Conservation (phyloP, 2,113 vertebrate species). For the Smithornis capensis region DNA sequence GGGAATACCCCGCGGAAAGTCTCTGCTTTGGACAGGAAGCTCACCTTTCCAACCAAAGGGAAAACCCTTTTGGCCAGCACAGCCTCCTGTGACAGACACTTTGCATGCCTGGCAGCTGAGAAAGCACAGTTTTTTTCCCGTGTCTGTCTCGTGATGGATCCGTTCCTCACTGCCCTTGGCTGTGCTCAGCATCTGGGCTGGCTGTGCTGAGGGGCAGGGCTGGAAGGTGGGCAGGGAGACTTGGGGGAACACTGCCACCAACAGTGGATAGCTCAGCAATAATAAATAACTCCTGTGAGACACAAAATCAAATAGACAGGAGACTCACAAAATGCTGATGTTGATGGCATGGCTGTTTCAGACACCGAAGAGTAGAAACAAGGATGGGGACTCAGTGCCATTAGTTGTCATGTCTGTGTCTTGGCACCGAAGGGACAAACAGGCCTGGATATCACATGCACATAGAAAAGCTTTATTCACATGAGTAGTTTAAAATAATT, state of each 20-base stretch:
- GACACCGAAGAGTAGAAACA: neutral
- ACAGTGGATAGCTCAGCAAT: neutral
- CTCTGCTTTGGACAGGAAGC: fast-evolving
- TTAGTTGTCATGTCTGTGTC: fast-evolving
- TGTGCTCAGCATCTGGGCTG: neutral
- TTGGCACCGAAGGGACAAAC: neutral
- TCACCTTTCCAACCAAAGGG: neutral
- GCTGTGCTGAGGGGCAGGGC: neutral
- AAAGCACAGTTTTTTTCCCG: fast-evolving
- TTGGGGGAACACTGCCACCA: neutral
- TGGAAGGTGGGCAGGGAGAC: neutral
- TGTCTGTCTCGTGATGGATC: neutral
- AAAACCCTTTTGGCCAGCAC: neutral
- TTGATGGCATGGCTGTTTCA: neutral
- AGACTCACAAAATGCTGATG: neutral
- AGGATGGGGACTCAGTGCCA: fast-evolving
- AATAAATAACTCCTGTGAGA: neutral
- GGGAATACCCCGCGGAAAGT: neutral
- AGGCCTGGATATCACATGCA: neutral
- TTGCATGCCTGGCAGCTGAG: neutral
- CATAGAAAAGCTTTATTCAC: neutral
- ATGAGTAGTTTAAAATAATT: neutral
- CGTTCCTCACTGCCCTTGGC: neutral
- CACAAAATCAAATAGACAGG: fast-evolving
- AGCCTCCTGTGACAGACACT: neutral